Base-by-base conservation (phyloP, 1,140 invertebrate species). In the Stegodyphus dumicola region DNA sequence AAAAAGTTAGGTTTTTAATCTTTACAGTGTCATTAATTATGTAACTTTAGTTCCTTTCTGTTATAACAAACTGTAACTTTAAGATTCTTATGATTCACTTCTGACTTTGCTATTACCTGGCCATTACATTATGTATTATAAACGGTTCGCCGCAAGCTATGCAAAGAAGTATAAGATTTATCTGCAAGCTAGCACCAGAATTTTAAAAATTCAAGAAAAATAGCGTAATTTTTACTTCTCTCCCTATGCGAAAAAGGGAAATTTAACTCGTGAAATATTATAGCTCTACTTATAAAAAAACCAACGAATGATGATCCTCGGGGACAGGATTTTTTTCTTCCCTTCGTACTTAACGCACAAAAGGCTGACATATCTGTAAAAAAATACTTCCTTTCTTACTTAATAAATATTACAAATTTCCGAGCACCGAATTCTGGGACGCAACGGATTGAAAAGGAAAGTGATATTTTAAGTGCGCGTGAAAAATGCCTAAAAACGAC, bases 321-420 rank as follows among this genome's bases (percentile, higher is more conserved):
- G 17, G n/a, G 65, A 67, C 65, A 67, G n/a, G n/a, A 67, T 67
- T 33, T 33, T 33, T 33, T 33, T 67, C 65, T 15, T 60, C 65
- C 17, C 65, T n/a, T 17, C 65, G 9, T 67, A 67, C 17, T 67
- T 67, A 67, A 67, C 17, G n/a, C 65, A 17, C 65, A 13, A 17
- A 18, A 17, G 17, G n/a, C 11, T 67, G 65, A 17, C n/a, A 67
- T 13, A 67, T 18, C 9, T 18, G 17, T 67, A 67, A 17, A 67
- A 17, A 15, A 17, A 15, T 17, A 15, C n/a, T 67, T 67, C 17
- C n/a, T 67, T 67, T 67, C 17, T 18, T 67, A 53, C 10, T 56
- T 74, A 74, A 52, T 74, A 74, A 56, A 56, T 53, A 53, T 74
- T 74, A 74, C 71, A 74, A 74, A 54, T 74, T 71, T 74, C 33